Percentiles rank a stretch among this genome's conserved stretches.
Evolutionary conservation across 2,113 vertebrate genomes (phyloP).

Genomic region (Callorhinus ursinus): DNA sequence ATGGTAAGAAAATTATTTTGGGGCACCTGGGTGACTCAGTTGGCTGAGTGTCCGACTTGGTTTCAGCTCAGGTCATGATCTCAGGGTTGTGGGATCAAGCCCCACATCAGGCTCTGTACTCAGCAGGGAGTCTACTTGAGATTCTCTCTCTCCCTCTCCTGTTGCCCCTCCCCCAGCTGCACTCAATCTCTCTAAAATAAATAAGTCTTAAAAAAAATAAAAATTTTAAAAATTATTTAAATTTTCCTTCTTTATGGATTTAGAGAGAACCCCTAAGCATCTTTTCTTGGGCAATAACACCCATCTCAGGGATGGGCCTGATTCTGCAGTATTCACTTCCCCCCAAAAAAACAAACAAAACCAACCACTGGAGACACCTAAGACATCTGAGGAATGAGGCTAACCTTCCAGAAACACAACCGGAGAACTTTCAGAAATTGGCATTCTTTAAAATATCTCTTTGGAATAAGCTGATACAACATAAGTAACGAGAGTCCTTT

Average conservation of each 20-base stretch:
- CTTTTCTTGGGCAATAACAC: not conserved
- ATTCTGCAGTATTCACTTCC: not conserved
- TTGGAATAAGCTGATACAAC: not conserved
- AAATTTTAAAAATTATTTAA: not conserved
- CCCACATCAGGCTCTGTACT: not conserved
- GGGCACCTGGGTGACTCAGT: not conserved
- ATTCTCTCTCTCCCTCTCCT: not conserved
- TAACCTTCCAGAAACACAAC: not conserved
- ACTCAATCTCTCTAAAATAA: not conserved
- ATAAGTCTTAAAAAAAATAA: not conserved
- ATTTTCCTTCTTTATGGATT: not conserved
- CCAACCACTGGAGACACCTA: not conserved
- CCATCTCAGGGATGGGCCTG: not conserved
- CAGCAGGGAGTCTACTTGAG: not conserved
- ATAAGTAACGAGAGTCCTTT: not conserved
- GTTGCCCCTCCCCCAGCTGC: not conserved
- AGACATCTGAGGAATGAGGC: too few relatives aligned
- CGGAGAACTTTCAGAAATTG: not conserved
- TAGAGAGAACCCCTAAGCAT: not conserved
- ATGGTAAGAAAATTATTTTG: not conserved
- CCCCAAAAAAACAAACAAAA: not conserved
- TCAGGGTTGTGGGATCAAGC: not conserved
- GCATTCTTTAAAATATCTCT: not conserved
- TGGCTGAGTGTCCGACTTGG: not conserved
- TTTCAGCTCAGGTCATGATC: not conserved